These are phyloP conservation scores for Synergus gifuensis DNA, from an alignment of 2,888 invertebrate genomes.

Conservation along the genomic window DNA sequence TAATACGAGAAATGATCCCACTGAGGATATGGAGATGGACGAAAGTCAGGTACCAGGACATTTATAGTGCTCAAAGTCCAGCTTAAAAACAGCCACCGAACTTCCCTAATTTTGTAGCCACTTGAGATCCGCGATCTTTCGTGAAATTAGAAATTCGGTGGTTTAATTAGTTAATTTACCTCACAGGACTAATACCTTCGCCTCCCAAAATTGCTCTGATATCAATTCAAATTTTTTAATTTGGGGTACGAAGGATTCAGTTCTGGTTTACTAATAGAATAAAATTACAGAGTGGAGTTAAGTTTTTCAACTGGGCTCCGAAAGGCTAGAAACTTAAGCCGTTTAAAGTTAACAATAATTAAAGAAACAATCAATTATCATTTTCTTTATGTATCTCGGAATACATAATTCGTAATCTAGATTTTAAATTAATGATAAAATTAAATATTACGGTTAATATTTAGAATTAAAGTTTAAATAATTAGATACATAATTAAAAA, in stretches of 20 bases:
- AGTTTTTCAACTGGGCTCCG: constrained; percentile 1
- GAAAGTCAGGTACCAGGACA: constrained; percentile 67
- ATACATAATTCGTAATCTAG: constrained; percentile 6
- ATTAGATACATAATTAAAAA: not conserved
- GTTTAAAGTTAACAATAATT: not conserved
- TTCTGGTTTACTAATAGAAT: constrained; percentile 26
- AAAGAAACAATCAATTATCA: not conserved
- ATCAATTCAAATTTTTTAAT: not conserved
- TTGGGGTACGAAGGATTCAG: constrained; percentile 21
- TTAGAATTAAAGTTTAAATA: not conserved
- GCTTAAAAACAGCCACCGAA: constrained; percentile 57
- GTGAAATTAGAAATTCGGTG: not conserved
- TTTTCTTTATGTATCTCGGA: constrained; percentile 11
- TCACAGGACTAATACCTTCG: constrained; percentile 16
- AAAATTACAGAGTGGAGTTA: not conserved
- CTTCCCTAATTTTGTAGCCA: constrained; percentile 46
- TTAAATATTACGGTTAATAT: too few relatives aligned
- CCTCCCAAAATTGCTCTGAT: not conserved
- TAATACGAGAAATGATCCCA: constrained; percentile 65
- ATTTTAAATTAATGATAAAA: not conserved
- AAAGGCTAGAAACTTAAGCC: constrained; percentile 28
- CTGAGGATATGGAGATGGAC: constrained; percentile 74
- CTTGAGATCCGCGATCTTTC: not conserved
- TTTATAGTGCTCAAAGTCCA: constrained; percentile 67
- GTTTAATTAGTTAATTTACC: constrained; percentile 36